Conservation (phyloP, 2,113 vertebrate species). For the Lampris megalopsis region DNA sequence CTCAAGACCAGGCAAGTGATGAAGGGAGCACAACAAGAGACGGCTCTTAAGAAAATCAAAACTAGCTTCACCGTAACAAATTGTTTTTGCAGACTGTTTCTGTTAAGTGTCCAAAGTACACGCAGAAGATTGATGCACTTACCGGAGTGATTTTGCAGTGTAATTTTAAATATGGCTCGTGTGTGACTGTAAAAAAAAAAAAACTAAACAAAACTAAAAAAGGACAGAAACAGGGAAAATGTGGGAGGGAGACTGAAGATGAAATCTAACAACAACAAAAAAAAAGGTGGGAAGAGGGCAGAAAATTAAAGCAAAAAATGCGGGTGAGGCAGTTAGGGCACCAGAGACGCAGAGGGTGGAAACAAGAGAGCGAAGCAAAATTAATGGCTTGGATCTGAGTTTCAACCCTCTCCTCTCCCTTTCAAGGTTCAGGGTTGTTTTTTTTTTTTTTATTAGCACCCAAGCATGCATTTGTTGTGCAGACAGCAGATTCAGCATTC, state of each 20-base stretch:
- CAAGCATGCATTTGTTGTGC: no score
- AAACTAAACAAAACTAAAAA: neutral
- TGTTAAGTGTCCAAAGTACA: neutral
- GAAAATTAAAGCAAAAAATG: slow-evolving; percentile 23
- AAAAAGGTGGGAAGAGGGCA: slow-evolving; percentile 20
- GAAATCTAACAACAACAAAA: slow-evolving; percentile 19
- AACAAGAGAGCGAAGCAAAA: slow-evolving; percentile 41
- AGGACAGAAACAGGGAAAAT: slow-evolving; percentile 12
- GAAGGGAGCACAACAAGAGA: slow-evolving; percentile 31
- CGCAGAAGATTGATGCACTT: slow-evolving; percentile 26
- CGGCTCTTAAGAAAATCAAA: slow-evolving; percentile 54
- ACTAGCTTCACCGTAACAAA: slow-evolving; percentile 24
- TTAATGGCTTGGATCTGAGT: slow-evolving; percentile 37
- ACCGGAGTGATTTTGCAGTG: slow-evolving; percentile 1
- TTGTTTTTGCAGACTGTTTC: slow-evolving; percentile 12
- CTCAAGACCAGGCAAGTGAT: slow-evolving; percentile 18
- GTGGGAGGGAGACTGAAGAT: slow-evolving; percentile 10
- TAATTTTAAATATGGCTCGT: neutral
- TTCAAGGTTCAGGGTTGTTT: neutral
- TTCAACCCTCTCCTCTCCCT: slow-evolving; percentile 25
- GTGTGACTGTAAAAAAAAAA: neutral
- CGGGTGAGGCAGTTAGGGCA: slow-evolving; percentile 9
- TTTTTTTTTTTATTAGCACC: no score
- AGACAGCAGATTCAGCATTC: no score
- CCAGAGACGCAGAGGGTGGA: slow-evolving; percentile 32